Evolutionary conservation across 2,888 invertebrate species (phyloP), one percentile per base, ranked within the genome.

Genomic region (Hedychridium roseum): DNA sequence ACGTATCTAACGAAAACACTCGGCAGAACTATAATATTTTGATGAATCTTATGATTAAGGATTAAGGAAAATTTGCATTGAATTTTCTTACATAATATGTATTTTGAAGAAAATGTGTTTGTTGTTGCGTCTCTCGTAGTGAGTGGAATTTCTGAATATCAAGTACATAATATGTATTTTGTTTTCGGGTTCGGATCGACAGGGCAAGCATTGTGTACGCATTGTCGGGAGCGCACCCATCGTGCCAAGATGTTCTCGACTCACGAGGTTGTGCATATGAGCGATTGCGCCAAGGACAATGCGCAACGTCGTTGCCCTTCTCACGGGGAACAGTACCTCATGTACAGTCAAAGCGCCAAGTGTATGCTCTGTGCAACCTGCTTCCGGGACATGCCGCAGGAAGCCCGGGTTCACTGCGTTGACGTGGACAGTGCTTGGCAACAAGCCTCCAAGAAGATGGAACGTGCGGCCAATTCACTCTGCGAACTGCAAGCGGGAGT

Each of bases 381-480:
- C 69, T 89, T 89, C 67, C 83, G 88, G 26, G 88, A 88, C 64
- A 85, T 86, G 40, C 86, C 86, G 38, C 82, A 84, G 34, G 88
- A 88, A 55, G 82, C 85, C 12, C 79, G 89, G 30, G 81, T 86
- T 2, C 87, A 88, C 68, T 90, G 89, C 76, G 83, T 89, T 15
- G 89, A 89, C 68, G 85, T 90, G 58, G 89, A 90, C 65, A 86
- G 86, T 26, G 90, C 90, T n/a, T 88, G 89, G 80, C 82, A 83
- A 48, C 87, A 88, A 72, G 85, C 87, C 17, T 83, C 86, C 46
- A 88, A 88, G 71, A 86, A 88, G 65, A 80, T 90, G 67, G 89
- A 90, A 66, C 81, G 87, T 40, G 86, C 87, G 0, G 74, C 71
- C 0, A 77, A 76, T 36, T 74, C 75, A n/a, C 73, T 86, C 14